Percentiles rank a stretch among this genome's conserved stretches.
Evolutionary conservation across 2,113 vertebrate species (phyloP).

Genomic region (Struthio camelus): DNA sequence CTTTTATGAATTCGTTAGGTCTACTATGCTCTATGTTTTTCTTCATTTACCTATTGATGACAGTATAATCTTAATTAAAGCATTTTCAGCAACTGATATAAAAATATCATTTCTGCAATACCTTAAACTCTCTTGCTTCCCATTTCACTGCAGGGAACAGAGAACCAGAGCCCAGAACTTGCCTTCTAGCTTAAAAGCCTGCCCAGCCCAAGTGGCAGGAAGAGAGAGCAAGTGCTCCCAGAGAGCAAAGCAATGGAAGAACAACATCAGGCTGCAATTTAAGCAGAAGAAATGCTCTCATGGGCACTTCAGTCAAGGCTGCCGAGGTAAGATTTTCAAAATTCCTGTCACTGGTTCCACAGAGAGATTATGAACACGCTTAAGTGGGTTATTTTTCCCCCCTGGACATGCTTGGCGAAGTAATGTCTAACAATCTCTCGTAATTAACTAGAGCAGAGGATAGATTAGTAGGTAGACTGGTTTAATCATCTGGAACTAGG

Average conservation of each 20-base stretch:
- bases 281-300: background rate
- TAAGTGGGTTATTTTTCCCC: too few relatives aligned
- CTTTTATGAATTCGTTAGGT: background rate
- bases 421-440: background rate
- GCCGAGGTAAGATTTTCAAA: background rate
- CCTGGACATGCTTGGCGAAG: background rate
- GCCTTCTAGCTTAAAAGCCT: background rate
- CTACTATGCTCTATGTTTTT: background rate
- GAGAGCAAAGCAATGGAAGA: background rate
- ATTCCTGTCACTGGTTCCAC: background rate
- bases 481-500: background rate
- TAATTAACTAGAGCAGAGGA: background rate
- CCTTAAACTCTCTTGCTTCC: background rate
- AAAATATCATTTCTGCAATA: background rate
- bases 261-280: background rate
- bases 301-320: background rate
- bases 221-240: background rate
- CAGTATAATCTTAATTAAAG: background rate
- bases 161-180: background rate
- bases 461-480: background rate
- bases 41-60: background rate
- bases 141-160: background rate
- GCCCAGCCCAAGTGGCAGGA: background rate
- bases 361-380: background rate
- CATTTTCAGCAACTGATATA: background rate